Evolutionary conservation across 2,797 vertebrate genomes (phyloP), one percentile per base, ranked within the genome.

Genomic region (Spinus olivaceus): DNA sequence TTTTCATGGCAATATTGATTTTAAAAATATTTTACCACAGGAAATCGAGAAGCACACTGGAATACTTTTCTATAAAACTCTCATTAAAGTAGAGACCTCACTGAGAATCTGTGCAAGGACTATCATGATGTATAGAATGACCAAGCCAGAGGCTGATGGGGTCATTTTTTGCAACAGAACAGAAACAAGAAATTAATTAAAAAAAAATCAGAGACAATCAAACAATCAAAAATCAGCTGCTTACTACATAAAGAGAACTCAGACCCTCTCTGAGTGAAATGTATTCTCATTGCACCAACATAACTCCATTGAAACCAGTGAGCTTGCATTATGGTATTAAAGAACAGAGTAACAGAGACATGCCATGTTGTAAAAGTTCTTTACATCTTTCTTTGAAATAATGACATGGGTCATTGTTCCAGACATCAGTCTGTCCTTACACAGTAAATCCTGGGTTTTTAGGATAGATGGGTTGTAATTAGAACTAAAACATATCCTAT

Each of bases 341-440:
- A 66, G 50, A 81, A 59, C 1, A 4, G 30, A 84, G 32, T 64
- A 92, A 74, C 39, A 67, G 2, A 66, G 32, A 61, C 23, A n/a
- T 35, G 41, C 37, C 19, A 42, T 12, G 37, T 24, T 88, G 44
- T 57, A 76, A 69, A 83, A 32, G 21, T 23, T 81, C 87, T 87
- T 87, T 83, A 53, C 32, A 78, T 53, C 57, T 81, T 90, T 69
- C 76, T 90, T 83, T 79, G 80, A 94, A 91, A 92, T 88, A 89
- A 50, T 70, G 60, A 81, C 59, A 57, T 30, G 35, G 73, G 70
- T 91, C 59, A 90, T 86, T 90, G 90, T 91, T 74, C 35, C 66
- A 81, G 66, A 88, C 70, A 88, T 24, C 11, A 60, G 14, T 56
- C 56, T 94, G 63, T 91, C 65, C 44, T 67, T 18, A 46, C 27